These are phyloP conservation scores for Apteryx owenii DNA, from an alignment of 2,113 vertebrate species.

Conservation along the genomic window DNA sequence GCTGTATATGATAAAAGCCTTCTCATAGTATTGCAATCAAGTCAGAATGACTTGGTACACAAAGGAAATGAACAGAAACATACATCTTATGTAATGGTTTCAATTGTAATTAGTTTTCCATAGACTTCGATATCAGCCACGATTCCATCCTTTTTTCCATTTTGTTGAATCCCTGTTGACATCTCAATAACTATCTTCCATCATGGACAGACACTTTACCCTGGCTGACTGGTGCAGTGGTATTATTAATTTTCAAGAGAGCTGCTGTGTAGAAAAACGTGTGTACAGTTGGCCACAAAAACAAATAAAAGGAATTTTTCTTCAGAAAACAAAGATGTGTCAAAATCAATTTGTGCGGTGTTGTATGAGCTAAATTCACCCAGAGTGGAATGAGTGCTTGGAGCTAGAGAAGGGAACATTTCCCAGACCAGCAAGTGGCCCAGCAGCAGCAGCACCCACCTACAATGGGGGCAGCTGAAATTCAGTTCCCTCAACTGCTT, in stretches of 20 bases:
- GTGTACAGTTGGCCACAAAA: neutral
- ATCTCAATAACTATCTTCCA: conserved; percentile 16
- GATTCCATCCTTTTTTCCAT: conserved; percentile 8
- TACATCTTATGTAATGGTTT: conserved; percentile 5
- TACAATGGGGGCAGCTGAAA: neutral
- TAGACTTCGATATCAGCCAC: neutral
- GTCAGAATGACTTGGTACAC: neutral
- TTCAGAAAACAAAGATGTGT: neutral
- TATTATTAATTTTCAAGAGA: neutral
- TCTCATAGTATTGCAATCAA: neutral
- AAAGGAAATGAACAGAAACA: conserved; percentile 44
- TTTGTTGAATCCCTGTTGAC: conserved; percentile 26
- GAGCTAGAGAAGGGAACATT: neutral
- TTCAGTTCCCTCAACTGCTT: neutral
- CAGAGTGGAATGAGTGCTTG: neutral
- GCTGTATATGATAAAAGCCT: neutral
- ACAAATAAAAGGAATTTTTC: neutral
- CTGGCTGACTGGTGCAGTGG: neutral
- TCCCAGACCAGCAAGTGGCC: neutral
- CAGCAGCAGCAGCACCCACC: neutral
- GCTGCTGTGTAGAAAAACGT: neutral
- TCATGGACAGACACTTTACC: neutral
- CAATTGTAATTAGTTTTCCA: conserved; percentile 23
- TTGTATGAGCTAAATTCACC: neutral
- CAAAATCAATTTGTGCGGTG: neutral